Evolutionary conservation across 1,140 invertebrate genomes (phyloP).

Genomic region (Zaprionus capensis): DNA sequence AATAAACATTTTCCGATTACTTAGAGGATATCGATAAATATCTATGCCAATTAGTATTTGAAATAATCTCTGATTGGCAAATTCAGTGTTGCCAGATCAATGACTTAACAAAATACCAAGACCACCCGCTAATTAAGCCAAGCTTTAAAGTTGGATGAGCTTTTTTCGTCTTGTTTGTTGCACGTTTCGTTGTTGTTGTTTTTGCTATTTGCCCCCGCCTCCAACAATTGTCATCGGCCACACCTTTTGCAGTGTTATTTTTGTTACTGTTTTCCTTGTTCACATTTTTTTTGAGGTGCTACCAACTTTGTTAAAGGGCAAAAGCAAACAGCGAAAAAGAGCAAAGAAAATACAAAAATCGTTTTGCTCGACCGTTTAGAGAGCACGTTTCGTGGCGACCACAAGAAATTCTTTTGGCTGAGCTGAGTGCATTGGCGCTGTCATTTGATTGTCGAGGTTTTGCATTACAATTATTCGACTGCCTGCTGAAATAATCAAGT

Average conservation of each 20-base stretch:
- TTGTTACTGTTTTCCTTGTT: constrained; percentile 19
- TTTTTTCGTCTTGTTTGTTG: constrained; percentile 30
- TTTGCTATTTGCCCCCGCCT: constrained; percentile 6
- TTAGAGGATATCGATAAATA: too few relatives aligned
- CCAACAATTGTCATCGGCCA: constrained; percentile 50
- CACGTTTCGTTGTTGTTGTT: constrained; percentile 22
- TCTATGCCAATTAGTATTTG: too few relatives aligned
- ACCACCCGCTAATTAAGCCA: constrained; percentile 4
- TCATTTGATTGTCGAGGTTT: constrained; percentile 80
- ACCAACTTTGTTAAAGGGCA: constrained; percentile 48
- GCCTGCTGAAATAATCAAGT: constrained; percentile 53
- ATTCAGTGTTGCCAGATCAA: too few relatives aligned
- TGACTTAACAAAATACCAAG: not conserved
- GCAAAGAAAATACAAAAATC: constrained; percentile 8
- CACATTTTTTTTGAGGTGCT: constrained; percentile 35
- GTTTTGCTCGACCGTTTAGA: constrained; percentile 56
- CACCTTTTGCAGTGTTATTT: constrained; percentile 42
- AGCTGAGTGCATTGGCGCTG: constrained; percentile 57
- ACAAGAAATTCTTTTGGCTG: constrained; percentile 75
- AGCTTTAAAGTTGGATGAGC: constrained; percentile 37
- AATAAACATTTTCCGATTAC: not conserved
- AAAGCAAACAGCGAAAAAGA: constrained; percentile 26
- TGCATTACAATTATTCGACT: constrained; percentile 73
- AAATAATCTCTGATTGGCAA: too few relatives aligned
- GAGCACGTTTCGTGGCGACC: constrained; percentile 67